A percentile compares a stretch with the other conserved stretches of the same genome.
phyloP scores from a whole-genome alignment of 2,797 vertebrate genomes.

The Rousettus madagascariensis region DNA sequence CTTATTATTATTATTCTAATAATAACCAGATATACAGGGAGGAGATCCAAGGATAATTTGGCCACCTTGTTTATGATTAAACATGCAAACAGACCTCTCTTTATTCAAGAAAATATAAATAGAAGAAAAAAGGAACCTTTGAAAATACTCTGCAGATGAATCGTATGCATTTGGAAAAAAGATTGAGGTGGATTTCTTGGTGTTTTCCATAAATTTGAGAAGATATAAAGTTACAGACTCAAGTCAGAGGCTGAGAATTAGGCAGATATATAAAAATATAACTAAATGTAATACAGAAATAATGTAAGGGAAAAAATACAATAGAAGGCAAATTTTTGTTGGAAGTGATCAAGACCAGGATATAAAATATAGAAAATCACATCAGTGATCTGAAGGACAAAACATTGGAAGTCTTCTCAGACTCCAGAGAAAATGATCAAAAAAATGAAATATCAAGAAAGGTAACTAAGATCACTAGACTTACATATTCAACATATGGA shows the following conservation, averaged over 20 bases:
- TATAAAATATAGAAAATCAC: not conserved
- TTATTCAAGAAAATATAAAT: not conserved
- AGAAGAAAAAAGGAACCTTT: not conserved
- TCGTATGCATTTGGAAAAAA: not conserved
- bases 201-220: constrained; percentile 6
- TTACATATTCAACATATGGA: not conserved
- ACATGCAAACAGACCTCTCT: not conserved
- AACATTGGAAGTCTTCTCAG: not conserved
- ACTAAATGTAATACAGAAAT: not conserved
- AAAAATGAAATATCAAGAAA: not conserved
- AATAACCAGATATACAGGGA: not conserved
- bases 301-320: not conserved
- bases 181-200: not conserved
- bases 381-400: not conserved
- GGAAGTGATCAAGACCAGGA: not conserved
- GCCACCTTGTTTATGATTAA: not conserved
- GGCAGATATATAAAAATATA: not conserved
- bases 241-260: not conserved
- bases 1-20: not conserved
- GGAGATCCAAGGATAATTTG: not conserved
- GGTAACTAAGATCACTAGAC: not conserved
- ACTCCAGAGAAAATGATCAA: not conserved
- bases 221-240: not conserved
- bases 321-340: not conserved
- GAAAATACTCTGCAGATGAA: constrained; percentile 17